Evolutionary conservation across 2,113 vertebrate genomes (phyloP).

Genomic region (Crotalus horridus): DNA sequence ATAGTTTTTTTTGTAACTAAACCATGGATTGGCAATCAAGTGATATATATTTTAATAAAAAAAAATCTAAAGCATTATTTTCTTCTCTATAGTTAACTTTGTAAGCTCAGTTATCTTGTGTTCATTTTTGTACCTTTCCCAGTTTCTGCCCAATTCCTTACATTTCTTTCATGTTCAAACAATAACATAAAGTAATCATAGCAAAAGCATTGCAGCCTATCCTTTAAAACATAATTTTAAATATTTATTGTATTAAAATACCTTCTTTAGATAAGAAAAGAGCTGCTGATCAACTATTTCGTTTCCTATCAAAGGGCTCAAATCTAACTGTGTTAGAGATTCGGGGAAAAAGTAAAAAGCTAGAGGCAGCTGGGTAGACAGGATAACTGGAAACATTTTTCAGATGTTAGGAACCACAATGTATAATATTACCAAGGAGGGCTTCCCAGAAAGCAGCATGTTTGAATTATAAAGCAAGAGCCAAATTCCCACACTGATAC

Average conservation of each 20-base stretch:
- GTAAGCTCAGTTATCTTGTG: background rate
- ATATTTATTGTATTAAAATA: background rate
- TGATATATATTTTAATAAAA: background rate
- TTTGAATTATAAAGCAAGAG: constrained; percentile 30
- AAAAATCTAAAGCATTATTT: background rate
- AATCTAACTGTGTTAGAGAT: background rate
- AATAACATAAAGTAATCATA: background rate
- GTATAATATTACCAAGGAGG: constrained; percentile 27
- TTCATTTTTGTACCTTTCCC: background rate
- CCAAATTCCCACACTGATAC: constrained; percentile 41
- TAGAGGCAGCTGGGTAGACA: constrained; percentile 15
- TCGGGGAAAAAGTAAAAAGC: constrained; percentile 1
- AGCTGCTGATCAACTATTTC: constrained; percentile 14
- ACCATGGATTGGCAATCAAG: background rate
- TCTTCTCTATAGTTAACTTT: background rate
- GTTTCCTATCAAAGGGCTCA: background rate
- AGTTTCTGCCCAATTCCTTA: background rate
- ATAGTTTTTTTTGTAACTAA: background rate
- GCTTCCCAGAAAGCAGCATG: constrained; percentile 45
- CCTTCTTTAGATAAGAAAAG: constrained; percentile 18
- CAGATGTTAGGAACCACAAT: background rate
- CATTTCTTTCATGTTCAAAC: background rate
- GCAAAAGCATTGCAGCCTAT: background rate
- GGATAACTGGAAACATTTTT: constrained; percentile 29
- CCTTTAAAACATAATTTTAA: background rate